These are phyloP conservation scores for Syngnathoides biaculeatus DNA, from an alignment of 2,113 vertebrate species.

Conservation along the genomic window DNA sequence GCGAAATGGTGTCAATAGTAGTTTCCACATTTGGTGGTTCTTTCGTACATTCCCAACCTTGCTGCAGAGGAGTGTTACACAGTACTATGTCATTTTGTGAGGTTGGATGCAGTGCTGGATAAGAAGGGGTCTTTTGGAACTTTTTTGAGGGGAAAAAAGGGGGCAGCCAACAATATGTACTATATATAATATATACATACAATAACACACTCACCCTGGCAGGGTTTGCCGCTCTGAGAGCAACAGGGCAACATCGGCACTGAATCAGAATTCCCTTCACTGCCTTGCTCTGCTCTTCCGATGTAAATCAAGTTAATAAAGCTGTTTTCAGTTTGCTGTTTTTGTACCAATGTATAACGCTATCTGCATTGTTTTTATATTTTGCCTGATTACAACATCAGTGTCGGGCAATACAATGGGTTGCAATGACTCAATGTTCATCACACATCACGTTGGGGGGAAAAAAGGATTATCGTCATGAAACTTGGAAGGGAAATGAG, in stretches of 20 bases:
- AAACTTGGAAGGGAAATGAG: conserved; percentile 1
- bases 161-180: too few relatives aligned
- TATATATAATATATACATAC: too few relatives aligned
- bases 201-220: conserved; percentile 6
- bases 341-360: conserved; percentile 2
- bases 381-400: not conserved
- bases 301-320: conserved; percentile 34
- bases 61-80: too few relatives aligned
- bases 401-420: not conserved
- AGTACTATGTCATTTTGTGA: too few relatives aligned
- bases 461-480: not conserved
- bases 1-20: too few relatives aligned
- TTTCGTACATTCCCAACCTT: too few relatives aligned
- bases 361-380: not conserved
- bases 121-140: too few relatives aligned
- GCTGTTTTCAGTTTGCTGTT: conserved; percentile 1
- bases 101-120: too few relatives aligned
- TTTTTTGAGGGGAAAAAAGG: too few relatives aligned
- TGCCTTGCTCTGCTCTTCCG: conserved; percentile 7
- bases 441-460: not conserved
- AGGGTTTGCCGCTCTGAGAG: conserved; percentile 9
- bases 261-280: conserved; percentile 6
- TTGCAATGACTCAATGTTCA: conserved; percentile 5
- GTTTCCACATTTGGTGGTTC: too few relatives aligned
- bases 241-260: conserved; percentile 1